Conservation (phyloP, 2,797 vertebrate genomes). For the Gouania willdenowi region DNA sequence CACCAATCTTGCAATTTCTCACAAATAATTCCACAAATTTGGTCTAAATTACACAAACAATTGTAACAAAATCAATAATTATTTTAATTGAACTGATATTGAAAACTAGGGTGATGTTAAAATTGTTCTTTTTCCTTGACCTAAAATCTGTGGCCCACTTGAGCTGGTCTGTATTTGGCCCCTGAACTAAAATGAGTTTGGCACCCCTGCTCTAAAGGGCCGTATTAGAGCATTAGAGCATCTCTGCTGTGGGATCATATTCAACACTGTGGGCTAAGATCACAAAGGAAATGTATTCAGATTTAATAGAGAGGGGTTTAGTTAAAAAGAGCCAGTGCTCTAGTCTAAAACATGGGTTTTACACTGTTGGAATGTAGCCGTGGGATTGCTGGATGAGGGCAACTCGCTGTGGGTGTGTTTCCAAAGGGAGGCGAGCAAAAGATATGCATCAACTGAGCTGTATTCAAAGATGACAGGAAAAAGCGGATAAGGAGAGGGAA, state of each 20-base stretch:
- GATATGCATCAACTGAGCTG: conserved; percentile 41
- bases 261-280: conserved; percentile 35
- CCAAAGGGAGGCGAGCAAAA: conserved; percentile 35
- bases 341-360: conserved; percentile 48
- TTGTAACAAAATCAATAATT: too few species aligned
- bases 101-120: too few species aligned
- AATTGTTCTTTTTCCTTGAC: too few species aligned
- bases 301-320: conserved; percentile 14
- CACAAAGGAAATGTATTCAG: conserved; percentile 28
- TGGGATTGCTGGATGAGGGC: conserved; percentile 31
- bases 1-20: too few species aligned
- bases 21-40: too few species aligned
- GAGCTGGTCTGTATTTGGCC: too few species aligned
- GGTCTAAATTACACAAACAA: too few species aligned
- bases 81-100: too few species aligned
- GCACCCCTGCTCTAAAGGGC: too few species aligned
- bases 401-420: conserved; percentile 17
- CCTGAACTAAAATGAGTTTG: too few species aligned
- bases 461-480: conserved; percentile 51
- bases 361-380: conserved; percentile 39
- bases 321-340: conserved; percentile 19
- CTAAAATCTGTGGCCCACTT: too few species aligned
- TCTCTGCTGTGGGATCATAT: conserved; percentile 25
- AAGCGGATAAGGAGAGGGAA: conserved; percentile 23
- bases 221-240: too few species aligned